A percentile compares a stretch with the other conserved stretches of the same genome.
Conservation (phyloP, 2,113 vertebrate species). For the Pelvicachromis taeniatus region DNA sequence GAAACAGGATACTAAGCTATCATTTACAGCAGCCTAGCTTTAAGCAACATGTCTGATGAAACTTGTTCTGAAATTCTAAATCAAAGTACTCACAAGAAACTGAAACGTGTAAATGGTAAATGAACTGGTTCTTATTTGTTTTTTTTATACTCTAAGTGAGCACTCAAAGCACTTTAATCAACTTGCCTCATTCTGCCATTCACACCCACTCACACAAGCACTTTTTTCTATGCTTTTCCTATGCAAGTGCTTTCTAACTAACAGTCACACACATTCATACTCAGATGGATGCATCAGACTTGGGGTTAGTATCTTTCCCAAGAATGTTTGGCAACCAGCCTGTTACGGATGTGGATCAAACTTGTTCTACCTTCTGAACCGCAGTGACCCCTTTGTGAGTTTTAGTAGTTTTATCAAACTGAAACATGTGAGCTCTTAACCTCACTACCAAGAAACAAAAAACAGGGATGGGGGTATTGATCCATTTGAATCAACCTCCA, state of each 20-base stretch:
- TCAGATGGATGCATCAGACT: accelerated
- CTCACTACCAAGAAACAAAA: background rate
- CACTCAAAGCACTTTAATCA: background rate
- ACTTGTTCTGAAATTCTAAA: background rate
- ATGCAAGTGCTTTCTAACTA: background rate
- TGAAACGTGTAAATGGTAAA: background rate
- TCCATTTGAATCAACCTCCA: background rate
- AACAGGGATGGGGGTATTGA: background rate
- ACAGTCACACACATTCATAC: background rate
- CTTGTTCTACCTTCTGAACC: background rate
- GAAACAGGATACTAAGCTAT: background rate
- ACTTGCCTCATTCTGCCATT: background rate
- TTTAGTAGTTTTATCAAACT: background rate
- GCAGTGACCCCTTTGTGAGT: background rate
- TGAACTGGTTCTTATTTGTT: background rate
- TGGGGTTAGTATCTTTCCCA: no score
- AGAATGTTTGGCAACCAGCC: no score
- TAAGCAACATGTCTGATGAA: background rate
- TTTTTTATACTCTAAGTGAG: background rate
- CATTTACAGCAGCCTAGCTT: background rate
- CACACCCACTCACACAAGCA: background rate
- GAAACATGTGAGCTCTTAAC: background rate
- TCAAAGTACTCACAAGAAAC: background rate
- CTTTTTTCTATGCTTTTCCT: background rate
- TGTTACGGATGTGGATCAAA: background rate